phyloP scores from a whole-genome alignment of 2,113 vertebrate genomes.

The Ptyas mucosa region DNA sequence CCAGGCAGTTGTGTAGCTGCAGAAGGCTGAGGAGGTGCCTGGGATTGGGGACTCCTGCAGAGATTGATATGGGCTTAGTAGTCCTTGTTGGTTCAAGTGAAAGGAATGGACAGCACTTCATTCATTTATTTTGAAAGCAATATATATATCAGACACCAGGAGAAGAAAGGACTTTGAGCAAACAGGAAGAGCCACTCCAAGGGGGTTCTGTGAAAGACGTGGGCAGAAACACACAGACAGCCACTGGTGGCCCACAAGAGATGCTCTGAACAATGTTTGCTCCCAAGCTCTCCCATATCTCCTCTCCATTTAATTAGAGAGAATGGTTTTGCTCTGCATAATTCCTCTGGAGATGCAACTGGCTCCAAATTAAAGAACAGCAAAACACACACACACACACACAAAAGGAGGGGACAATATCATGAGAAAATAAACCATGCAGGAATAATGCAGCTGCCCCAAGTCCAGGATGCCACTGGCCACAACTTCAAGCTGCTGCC shows the following conservation, averaged over 20 bases:
- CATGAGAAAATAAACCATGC: not conserved
- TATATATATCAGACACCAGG: not conserved
- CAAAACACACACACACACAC: not conserved
- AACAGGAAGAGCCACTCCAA: not conserved
- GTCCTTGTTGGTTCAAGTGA: not conserved
- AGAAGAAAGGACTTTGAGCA: not conserved
- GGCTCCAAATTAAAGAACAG: not conserved
- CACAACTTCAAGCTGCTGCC: constrained; percentile 33
- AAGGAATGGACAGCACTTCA: not conserved
- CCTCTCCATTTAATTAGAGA: constrained; percentile 23
- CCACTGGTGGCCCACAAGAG: not conserved
- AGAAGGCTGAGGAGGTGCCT: not conserved
- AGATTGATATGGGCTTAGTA: not conserved
- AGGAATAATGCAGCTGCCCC: not conserved
- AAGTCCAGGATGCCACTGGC: constrained; percentile 7
- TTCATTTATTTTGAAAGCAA: not conserved
- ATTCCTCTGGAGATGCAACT: constrained; percentile 10
- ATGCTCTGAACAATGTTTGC: not conserved
- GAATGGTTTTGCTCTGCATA: not conserved
- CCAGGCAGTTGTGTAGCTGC: not conserved
- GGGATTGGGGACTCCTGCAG: not conserved
- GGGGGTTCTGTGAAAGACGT: not conserved
- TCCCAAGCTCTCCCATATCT: not conserved
- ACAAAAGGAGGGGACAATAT: not conserved
- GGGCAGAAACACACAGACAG: not conserved